Evolutionary conservation across 1,140 invertebrate genomes (phyloP).

Genomic region (Sitophilus oryzae): DNA sequence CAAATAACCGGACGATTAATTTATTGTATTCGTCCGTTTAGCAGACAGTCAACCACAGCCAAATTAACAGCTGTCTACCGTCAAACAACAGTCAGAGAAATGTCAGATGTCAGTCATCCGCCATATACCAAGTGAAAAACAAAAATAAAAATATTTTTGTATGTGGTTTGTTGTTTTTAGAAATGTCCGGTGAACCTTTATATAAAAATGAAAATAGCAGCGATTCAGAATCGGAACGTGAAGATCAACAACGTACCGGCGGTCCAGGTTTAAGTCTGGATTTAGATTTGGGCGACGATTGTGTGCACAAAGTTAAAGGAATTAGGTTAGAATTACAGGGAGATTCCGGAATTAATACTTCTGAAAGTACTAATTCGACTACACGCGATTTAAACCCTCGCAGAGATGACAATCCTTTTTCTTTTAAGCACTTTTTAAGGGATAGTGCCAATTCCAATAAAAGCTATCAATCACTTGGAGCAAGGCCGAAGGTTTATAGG

Average conservation of each 20-base stretch:
- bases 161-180: neutral
- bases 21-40: no score
- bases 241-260: constrained; percentile 7
- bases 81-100: no score
- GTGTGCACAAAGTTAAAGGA: constrained; percentile 25
- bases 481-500: constrained; percentile 52
- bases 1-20: no score
- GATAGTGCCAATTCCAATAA: constrained; percentile 42
- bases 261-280: constrained; percentile 23
- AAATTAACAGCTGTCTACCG: no score
- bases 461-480: constrained; percentile 50
- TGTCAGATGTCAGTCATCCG: neutral
- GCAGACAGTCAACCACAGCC: no score
- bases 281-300: constrained; percentile 35
- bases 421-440: constrained; percentile 74
- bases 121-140: neutral
- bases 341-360: constrained; percentile 14
- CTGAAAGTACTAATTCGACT: constrained; percentile 33
- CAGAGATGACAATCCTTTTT: constrained; percentile 69
- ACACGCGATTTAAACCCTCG: constrained; percentile 34
- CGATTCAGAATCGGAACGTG: constrained; percentile 19
- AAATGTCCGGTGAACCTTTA: constrained; percentile 7
- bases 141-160: neutral
- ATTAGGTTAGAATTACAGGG: constrained; percentile 32
- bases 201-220: constrained; percentile 5